Conservation (phyloP, 2,113 vertebrate species). For the Melanerpes aurifrons region DNA sequence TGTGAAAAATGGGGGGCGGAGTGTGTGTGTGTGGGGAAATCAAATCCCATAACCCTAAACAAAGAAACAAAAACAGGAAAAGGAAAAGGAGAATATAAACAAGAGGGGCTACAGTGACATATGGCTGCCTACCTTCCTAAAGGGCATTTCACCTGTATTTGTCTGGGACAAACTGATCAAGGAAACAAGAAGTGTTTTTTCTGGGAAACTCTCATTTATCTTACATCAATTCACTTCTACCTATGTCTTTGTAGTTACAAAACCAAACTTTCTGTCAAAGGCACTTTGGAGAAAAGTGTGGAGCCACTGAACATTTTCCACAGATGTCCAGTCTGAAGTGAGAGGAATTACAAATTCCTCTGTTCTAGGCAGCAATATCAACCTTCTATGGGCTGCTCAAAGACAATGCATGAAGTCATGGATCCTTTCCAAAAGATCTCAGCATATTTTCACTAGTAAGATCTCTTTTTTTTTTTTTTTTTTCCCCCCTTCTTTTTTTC, state of each 20-base stretch:
- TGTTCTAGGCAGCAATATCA: neutral
- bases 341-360: neutral
- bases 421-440: neutral
- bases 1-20: neutral
- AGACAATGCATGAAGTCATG: neutral
- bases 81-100: neutral
- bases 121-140: neutral
- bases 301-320: neutral
- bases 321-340: neutral
- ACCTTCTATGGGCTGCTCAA: neutral
- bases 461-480: no score
- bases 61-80: neutral
- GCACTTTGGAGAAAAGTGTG: neutral
- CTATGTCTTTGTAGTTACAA: neutral
- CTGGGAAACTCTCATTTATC: neutral
- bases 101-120: neutral
- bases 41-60: neutral
- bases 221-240: neutral
- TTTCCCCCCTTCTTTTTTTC: no score
- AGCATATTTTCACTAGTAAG: neutral
- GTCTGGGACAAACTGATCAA: neutral
- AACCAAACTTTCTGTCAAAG: neutral
- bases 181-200: neutral
- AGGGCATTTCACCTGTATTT: neutral
- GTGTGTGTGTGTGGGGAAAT: neutral